phyloP scores from a whole-genome alignment of 2,888 invertebrate species.

The Bimastos eiseni region DNA sequence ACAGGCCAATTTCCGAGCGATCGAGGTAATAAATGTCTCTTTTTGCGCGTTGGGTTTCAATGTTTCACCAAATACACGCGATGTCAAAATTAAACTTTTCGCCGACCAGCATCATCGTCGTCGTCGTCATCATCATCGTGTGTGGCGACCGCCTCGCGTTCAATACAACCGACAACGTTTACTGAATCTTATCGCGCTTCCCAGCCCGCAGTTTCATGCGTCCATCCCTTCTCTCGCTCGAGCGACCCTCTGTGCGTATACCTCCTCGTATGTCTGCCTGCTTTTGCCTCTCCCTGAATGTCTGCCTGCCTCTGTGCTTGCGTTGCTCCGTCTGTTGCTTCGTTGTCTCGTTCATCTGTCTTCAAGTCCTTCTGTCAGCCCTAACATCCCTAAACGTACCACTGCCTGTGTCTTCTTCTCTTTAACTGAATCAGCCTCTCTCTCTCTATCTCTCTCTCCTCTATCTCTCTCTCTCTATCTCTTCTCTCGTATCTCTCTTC shows the following conservation, averaged over 20 bases:
- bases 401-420: no score
- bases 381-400: no score
- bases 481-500: no score
- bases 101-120: background rate
- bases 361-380: no score
- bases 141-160: background rate
- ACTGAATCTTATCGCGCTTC: background rate
- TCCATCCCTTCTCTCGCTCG: background rate
- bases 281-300: background rate
- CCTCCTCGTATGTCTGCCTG: background rate
- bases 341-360: no score
- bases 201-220: background rate
- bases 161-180: background rate
- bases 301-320: background rate
- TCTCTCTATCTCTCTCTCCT: no score
- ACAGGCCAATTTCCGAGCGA: background rate
- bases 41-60: background rate
- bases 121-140: no score
- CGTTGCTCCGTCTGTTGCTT: background rate
- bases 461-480: no score
- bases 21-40: background rate
- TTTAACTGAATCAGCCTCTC: no score
- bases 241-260: background rate
- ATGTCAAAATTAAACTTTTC: background rate
- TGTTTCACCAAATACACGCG: background rate